These are phyloP conservation scores for Lampris megalopsis DNA, from an alignment of 2,113 vertebrate species.

Conservation along the genomic window DNA sequence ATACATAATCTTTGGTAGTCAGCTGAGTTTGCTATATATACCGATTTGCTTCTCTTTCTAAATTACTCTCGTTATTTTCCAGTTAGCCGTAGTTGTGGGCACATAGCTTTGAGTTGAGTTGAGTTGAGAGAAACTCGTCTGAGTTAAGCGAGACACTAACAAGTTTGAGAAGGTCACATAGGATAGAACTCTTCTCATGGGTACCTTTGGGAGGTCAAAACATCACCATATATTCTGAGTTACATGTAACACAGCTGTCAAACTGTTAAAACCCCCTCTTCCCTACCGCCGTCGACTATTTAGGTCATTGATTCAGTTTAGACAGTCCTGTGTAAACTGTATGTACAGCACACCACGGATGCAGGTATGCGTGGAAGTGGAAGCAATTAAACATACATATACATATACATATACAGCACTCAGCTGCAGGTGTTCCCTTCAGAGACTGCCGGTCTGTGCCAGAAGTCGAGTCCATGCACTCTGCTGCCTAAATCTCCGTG, in stretches of 20 bases:
- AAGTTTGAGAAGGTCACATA: neutral
- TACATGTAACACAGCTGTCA: slow-evolving; percentile 58
- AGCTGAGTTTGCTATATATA: too few species aligned
- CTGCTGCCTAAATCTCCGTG: neutral
- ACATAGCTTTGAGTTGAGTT: too few species aligned
- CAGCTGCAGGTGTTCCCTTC: slow-evolving; percentile 25
- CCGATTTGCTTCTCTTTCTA: too few species aligned
- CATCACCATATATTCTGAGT: slow-evolving; percentile 27
- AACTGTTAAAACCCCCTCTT: slow-evolving; percentile 37
- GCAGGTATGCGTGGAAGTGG: slow-evolving; percentile 12
- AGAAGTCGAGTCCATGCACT: neutral
- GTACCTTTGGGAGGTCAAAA: neutral
- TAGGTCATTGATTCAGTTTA: slow-evolving; percentile 42
- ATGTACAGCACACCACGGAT: slow-evolving; percentile 4
- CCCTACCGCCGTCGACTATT: slow-evolving; percentile 11
- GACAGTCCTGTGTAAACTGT: slow-evolving; percentile 36
- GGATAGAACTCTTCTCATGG: neutral
- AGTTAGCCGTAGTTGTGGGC: too few species aligned
- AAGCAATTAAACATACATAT: neutral
- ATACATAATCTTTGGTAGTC: too few species aligned
- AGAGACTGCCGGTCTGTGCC: neutral
- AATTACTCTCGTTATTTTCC: too few species aligned
- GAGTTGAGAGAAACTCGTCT: neutral
- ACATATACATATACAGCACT: slow-evolving; percentile 5
- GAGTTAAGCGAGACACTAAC: neutral